These are phyloP conservation scores for Hoplostethus atlanticus DNA, from an alignment of 2,797 vertebrate species.

Conservation along the genomic window DNA sequence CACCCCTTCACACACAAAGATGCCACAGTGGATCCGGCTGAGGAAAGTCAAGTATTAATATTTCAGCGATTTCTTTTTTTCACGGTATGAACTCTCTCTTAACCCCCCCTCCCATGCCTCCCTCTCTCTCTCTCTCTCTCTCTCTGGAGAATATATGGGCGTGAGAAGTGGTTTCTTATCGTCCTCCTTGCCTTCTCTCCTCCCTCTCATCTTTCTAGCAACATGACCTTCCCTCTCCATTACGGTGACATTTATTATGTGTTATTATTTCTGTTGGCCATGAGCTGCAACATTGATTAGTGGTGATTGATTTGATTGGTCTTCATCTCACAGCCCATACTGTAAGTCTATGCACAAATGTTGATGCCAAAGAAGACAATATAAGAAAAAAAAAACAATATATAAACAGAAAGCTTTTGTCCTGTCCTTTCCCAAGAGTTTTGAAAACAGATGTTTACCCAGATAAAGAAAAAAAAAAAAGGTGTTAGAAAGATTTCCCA, in stretches of 20 bases:
- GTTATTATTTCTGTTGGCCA: slow-evolving; percentile 26
- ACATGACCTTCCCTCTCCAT: not conserved
- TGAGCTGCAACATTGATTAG: slow-evolving; percentile 42
- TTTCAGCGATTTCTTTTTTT: slow-evolving; percentile 49
- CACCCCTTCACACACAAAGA: slow-evolving; percentile 60
- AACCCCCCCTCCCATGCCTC: not conserved
- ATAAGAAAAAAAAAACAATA: not conserved
- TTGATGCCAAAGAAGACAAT: not conserved
- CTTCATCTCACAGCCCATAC: no score
- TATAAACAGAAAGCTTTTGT: not conserved
- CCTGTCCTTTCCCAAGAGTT: not conserved
- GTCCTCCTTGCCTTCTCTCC: not conserved
- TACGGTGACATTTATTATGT: not conserved
- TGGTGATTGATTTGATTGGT: slow-evolving; percentile 19
- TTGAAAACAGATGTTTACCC: not conserved
- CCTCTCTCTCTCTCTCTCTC: not conserved
- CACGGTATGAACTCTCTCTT: slow-evolving; percentile 10
- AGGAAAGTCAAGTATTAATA: slow-evolving; percentile 69
- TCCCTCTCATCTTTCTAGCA: slow-evolving; percentile 4
- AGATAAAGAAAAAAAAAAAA: slow-evolving; percentile 16
- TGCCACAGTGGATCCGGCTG: slow-evolving; percentile 53
- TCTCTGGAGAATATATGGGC: no score
- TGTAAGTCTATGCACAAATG: slow-evolving; percentile 1
- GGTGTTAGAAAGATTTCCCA: slow-evolving; percentile 4
- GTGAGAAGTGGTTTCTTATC: no score